Evolutionary conservation across 2,113 vertebrate species (phyloP).

Genomic region (Equus quagga): DNA sequence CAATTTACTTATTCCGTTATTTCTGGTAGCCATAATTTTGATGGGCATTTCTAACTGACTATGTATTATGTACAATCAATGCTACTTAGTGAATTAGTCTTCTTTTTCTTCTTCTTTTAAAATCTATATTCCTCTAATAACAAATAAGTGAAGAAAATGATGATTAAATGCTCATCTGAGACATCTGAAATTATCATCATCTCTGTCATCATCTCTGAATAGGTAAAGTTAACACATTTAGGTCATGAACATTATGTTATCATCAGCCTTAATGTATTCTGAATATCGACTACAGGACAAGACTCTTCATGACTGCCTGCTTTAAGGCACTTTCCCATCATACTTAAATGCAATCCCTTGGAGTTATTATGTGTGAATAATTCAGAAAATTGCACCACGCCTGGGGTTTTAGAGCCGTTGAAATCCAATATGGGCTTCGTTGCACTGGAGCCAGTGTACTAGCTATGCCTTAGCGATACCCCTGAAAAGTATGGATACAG

Average conservation of each 20-base stretch:
- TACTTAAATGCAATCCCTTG: constrained; percentile 79
- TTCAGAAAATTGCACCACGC: constrained; percentile 83
- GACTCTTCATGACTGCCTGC: constrained; percentile 76
- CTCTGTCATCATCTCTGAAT: constrained; percentile 49
- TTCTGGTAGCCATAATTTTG: constrained; percentile 71
- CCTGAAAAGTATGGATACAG: background rate
- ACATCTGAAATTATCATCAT: constrained; percentile 74
- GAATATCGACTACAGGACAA: constrained; percentile 71
- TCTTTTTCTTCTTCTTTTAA: constrained; percentile 9
- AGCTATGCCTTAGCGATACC: constrained; percentile 28
- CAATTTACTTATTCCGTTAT: constrained; percentile 76
- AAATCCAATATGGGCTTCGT: constrained; percentile 81
- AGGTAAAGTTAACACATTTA: constrained; percentile 78
- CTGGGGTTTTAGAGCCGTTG: constrained; percentile 78
- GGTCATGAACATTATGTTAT: constrained; percentile 61
- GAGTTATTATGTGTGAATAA: constrained; percentile 85
- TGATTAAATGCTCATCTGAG: constrained; percentile 81
- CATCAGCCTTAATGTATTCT: constrained; percentile 83
- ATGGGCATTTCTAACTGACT: constrained; percentile 55
- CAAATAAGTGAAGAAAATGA: constrained; percentile 78
- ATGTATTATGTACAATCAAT: constrained; percentile 51
- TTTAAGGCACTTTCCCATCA: constrained; percentile 81
- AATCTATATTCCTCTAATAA: constrained; percentile 67
- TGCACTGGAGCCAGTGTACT: background rate
- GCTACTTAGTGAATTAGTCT: constrained; percentile 62